Conservation (phyloP, 2,113 vertebrate genomes). For the Embiotoca jacksoni region DNA sequence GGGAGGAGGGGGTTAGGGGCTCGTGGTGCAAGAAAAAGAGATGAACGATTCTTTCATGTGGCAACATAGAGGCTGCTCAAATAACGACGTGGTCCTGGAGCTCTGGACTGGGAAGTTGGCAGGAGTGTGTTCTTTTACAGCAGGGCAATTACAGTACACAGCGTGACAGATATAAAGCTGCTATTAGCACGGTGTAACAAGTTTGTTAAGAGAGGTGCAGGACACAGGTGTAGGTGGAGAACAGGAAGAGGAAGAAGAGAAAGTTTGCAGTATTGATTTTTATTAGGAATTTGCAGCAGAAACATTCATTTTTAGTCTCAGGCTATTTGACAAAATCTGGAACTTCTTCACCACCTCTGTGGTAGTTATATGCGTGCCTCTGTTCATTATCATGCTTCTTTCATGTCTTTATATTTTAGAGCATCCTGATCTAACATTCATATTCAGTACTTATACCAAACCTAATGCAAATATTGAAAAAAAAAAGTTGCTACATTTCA, state of each 20-base stretch:
- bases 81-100: slow-evolving; percentile 35
- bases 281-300: neutral
- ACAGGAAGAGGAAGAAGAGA: neutral
- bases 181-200: slow-evolving; percentile 27
- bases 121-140: slow-evolving; percentile 26
- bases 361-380: neutral
- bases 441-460: neutral
- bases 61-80: slow-evolving; percentile 34
- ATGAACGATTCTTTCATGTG: slow-evolving; percentile 27
- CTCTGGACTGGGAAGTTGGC: slow-evolving; percentile 35
- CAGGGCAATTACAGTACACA: slow-evolving; percentile 13
- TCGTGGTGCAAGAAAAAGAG: neutral
- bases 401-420: neutral
- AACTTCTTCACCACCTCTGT: neutral
- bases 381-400: neutral
- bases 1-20: slow-evolving; percentile 10
- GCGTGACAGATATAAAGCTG: slow-evolving; percentile 23
- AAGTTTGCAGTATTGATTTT: slow-evolving; percentile 12
- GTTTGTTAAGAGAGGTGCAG: slow-evolving; percentile 12
- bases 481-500: slow-evolving; percentile 41
- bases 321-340: neutral
- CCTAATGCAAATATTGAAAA: neutral
- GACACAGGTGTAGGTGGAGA: neutral
- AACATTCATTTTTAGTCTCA: neutral
- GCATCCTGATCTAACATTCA: neutral